A percentile compares a stretch with the other conserved stretches of the same genome.
Conservation (phyloP, 2,113 vertebrate species). For the Pachycephala philippinensis region DNA sequence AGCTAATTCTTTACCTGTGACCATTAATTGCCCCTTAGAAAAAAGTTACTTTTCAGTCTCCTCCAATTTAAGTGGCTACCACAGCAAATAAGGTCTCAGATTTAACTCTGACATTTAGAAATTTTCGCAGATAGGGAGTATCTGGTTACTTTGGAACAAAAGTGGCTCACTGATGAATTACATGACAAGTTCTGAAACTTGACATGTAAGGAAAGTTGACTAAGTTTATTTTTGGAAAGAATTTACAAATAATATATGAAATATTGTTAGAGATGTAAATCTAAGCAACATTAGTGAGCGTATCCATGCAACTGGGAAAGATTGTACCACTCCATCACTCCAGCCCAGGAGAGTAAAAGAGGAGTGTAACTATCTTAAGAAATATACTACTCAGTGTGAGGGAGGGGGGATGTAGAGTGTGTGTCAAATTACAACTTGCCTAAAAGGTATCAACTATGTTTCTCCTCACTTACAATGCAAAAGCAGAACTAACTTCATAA, state of each 20-base stretch:
- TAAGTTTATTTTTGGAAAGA: background rate
- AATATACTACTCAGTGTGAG: background rate
- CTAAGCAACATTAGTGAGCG: background rate
- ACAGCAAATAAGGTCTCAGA: background rate
- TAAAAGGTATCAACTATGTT: background rate
- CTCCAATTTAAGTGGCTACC: background rate
- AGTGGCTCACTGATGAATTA: background rate
- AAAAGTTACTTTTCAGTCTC: background rate
- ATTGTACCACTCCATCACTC: background rate
- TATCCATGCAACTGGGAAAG: background rate
- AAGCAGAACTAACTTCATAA: background rate
- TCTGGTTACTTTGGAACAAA: background rate
- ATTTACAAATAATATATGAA: background rate
- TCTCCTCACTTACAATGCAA: background rate
- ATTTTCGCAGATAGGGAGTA: background rate
- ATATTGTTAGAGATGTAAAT: background rate
- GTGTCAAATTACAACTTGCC: background rate
- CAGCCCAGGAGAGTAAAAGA: background rate
- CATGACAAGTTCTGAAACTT: background rate
- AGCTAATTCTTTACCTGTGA: background rate
- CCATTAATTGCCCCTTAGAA: background rate
- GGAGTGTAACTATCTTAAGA: background rate
- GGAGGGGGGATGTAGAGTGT: rapidly evolving
- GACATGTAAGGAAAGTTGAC: background rate
- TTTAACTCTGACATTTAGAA: background rate